Evolutionary conservation across 1,140 invertebrate genomes (phyloP), one percentile per base, ranked within the genome.

Genomic region (Drosophila bifasciata): DNA sequence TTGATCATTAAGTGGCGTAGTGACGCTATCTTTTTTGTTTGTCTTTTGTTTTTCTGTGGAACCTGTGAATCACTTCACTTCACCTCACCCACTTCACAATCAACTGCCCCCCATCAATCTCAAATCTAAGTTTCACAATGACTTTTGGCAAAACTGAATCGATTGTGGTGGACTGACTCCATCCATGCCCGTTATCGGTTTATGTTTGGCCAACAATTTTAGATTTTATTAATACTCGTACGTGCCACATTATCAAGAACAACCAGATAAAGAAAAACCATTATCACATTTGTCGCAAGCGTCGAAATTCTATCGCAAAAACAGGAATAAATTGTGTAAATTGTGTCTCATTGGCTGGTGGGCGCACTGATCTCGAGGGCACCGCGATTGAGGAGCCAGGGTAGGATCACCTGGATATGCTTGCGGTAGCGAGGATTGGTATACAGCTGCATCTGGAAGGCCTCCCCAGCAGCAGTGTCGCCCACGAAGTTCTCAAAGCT

Each of bases 331-430:
- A 5, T 44, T 32, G 39, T 23, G 19, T 8, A 66, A 50, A 16
- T 3, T 5, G 1, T n/a, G n/a, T n/a, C n/a, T 36, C 11, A 36
- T 13, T 4, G 11, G 11, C 9, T 36, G 11, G 11, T 36, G 3
- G 32, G 28, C 9, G 28, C 28, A 28, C 23, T 44, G 3, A 41
- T 8, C 5, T 86, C 81, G 25, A 89, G 45, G 8, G 74, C 72
- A 5, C 88, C 89, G 5, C 84, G 83, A 53, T 90, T 86, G 8
- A 71, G 50, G 8, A 91, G 41, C 89, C 89, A 90, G 8, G 88
- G 84, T n/a, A 90, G 46, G 23, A 90, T 52, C 0, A 13, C 57
- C 67, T 86, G 56, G 2, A 76, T 76, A 43, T 89, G 83, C 23
- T 76, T 88, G 9, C 79, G 71, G 77, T 83, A 90, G 9, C 84